Evolutionary conservation across 2,797 vertebrate genomes (phyloP), one percentile per base, ranked within the genome.

Genomic region (Ctenosaura bakeri): DNA sequence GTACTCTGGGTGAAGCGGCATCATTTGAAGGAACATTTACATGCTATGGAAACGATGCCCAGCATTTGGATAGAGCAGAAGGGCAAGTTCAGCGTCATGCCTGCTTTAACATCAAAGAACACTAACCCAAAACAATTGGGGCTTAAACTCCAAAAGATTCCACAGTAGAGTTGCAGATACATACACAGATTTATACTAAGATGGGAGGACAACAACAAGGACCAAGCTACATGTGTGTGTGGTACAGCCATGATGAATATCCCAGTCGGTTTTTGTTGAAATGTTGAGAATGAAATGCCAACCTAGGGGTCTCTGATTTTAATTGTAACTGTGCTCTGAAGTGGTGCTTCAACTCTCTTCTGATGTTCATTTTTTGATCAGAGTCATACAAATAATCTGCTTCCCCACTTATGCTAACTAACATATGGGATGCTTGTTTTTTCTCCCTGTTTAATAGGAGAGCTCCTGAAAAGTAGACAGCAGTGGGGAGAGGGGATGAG

Each of bases 11-110:
- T 76, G 8, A 92, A 92, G 92, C 59, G 83, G 92, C 87, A 85
- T 26, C 86, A 85, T 89, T 86, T 86, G 78, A 76, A 93, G 0
- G 89, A 89, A 93, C 56, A 16, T 77, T 93, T 66, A 64, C 42
- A 87, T 74, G 22, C 87, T 90, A 64, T 87, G 92, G 94, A 96
- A 96, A 95, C 42, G 81, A 82, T 95, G 93, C 94, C 83, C 90
- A 66, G 74, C 1, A 83, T 78, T 89, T 94, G 93, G 96, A 93
- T 88, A 56, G 89, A 91, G 88, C 81, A 92, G 93, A 96, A 95
- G 92, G 95, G 92, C 71, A 22, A 93, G 74, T 93, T 92, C 91
- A 78, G 62, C 38, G 20, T 95, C 96, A 96, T 29, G 52, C 35
- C 92, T 90, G 24, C 35, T 62, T 64, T 86, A 87, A 83, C 84